phyloP scores from a whole-genome alignment of 1,140 invertebrate genomes.

The Homarus americanus region DNA sequence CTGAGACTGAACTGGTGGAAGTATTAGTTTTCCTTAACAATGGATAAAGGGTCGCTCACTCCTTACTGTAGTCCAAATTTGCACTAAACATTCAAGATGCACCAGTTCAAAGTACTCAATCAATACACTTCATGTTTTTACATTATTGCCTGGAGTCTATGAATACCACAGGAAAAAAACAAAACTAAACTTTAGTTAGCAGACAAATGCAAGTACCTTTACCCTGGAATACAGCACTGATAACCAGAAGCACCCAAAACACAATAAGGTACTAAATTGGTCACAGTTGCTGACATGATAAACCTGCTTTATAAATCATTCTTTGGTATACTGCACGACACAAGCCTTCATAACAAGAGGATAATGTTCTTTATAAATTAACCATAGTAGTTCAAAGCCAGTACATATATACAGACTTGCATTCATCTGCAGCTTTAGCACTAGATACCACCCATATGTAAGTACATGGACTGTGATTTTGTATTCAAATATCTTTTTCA shows the following conservation, averaged over 20 bases:
- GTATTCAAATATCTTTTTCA: not conserved
- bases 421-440: not conserved
- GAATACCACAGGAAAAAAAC: not conserved
- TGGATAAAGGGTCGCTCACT: slow-evolving; percentile 2
- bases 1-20: not conserved
- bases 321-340: not conserved
- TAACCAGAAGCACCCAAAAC: not conserved
- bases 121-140: not conserved
- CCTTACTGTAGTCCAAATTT: not conserved
- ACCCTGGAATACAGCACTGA: not conserved
- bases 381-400: not conserved
- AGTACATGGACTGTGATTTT: not conserved
- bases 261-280: not conserved
- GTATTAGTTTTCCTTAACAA: not conserved
- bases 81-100: not conserved
- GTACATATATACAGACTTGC: not conserved
- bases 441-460: not conserved
- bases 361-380: not conserved
- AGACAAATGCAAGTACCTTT: not conserved
- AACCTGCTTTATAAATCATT: not conserved
- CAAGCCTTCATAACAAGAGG: not conserved
- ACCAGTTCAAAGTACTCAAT: not conserved
- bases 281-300: not conserved
- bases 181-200: not conserved
- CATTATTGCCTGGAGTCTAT: slow-evolving; percentile 6